Conservation (phyloP, 1,140 invertebrate species). For the Matsumurasca onukii region DNA sequence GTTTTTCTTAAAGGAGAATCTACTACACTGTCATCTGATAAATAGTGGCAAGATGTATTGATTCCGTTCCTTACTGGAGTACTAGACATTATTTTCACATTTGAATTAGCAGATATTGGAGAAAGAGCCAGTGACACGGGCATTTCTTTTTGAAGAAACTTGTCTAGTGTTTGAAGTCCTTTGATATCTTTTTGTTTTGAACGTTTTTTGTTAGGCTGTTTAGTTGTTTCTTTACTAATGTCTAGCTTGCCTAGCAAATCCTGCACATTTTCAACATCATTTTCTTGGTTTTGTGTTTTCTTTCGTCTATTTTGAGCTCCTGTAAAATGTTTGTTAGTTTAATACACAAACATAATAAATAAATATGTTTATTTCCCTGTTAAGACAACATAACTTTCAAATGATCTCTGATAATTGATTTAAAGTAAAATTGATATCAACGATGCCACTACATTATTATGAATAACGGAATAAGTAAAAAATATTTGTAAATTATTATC, state of each 20-base stretch:
- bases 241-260: slow-evolving; percentile 19
- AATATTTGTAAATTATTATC: no score
- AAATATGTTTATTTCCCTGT: not conserved
- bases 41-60: slow-evolving; percentile 34
- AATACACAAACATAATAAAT: not conserved
- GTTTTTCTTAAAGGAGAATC: slow-evolving; percentile 9
- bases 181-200: slow-evolving; percentile 23
- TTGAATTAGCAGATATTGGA: no score
- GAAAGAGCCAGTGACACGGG: not conserved
- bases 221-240: slow-evolving; percentile 12
- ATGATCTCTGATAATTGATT: not conserved
- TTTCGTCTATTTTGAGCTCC: slow-evolving; percentile 21
- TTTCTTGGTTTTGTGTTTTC: slow-evolving; percentile 15
- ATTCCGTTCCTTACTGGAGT: slow-evolving; percentile 2
- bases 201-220: slow-evolving; percentile 33
- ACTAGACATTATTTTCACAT: no score
- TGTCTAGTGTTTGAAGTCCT: slow-evolving; percentile 31
- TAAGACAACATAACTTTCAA: not conserved
- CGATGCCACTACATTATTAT: no score
- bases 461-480: no score
- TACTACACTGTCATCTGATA: slow-evolving; percentile 32
- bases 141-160: slow-evolving; percentile 23
- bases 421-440: not conserved
- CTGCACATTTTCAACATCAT: slow-evolving; percentile 6
- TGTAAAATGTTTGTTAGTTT: not conserved